Evolutionary conservation across 2,888 invertebrate species (phyloP).

Genomic region (Epicampocera succincta): DNA sequence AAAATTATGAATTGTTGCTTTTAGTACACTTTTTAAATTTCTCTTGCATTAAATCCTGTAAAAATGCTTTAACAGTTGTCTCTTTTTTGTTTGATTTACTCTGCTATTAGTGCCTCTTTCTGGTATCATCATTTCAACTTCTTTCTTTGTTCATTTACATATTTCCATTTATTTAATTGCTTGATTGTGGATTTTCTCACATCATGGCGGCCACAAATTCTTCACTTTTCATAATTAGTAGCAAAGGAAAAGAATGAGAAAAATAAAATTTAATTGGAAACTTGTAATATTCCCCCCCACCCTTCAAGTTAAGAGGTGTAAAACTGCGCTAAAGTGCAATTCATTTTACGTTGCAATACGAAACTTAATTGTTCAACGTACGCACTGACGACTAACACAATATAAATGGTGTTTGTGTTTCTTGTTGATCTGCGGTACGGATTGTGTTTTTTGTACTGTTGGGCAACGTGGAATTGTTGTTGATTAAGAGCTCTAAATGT

Average conservation of each 20-base stretch:
- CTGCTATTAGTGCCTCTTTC: not conserved
- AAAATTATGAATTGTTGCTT: not conserved
- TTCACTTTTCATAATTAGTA: constrained; percentile 39
- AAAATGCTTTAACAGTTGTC: not conserved
- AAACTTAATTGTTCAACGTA: constrained; percentile 13
- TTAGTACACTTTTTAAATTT: constrained; percentile 12
- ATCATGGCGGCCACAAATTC: constrained; percentile 69
- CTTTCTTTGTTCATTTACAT: constrained; percentile 32
- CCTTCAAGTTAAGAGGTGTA: constrained; percentile 36
- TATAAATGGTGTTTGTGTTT: constrained; percentile 22
- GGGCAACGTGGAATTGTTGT: constrained; percentile 2
- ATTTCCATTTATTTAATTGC: constrained; percentile 23
- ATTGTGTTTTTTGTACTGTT: constrained; percentile 24
- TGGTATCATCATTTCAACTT: constrained; percentile 4
- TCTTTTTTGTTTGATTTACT: not conserved
- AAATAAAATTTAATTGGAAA: not conserved
- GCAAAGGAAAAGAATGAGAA: not conserved
- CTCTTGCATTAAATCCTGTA: constrained; percentile 10
- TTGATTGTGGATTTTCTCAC: constrained; percentile 47
- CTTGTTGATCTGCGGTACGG: constrained; percentile 24
- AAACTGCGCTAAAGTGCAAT: constrained; percentile 53
- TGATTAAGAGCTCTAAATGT: constrained; percentile 37
- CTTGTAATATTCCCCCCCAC: not conserved
- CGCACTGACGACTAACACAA: constrained; percentile 21
- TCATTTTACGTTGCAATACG: constrained; percentile 21